A percentile compares a stretch with the other conserved stretches of the same genome.
Conservation (phyloP, 2,113 vertebrate genomes). For the Megaleporinus macrocephalus region DNA sequence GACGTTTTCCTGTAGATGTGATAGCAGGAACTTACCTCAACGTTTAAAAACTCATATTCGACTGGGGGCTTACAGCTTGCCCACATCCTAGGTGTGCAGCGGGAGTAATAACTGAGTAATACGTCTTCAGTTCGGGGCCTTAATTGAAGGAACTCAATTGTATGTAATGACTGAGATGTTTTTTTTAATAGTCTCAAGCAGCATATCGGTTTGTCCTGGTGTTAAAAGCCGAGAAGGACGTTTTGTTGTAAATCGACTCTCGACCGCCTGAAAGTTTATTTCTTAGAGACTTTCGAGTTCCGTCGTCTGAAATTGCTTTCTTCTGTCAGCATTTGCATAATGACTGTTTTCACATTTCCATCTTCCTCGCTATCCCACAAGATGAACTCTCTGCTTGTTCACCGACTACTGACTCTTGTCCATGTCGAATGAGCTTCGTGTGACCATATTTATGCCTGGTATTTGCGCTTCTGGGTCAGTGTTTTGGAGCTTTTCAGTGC, state of each 20-base stretch:
- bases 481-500: slow-evolving; percentile 26
- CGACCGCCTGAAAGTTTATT: not conserved
- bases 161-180: too few relatives aligned
- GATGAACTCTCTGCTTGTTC: not conserved
- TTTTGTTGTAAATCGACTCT: not conserved
- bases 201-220: too few relatives aligned
- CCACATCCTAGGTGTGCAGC: too few relatives aligned
- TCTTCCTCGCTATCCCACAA: not conserved
- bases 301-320: not conserved
- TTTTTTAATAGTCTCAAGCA: too few relatives aligned
- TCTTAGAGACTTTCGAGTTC: not conserved
- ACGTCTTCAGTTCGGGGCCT: too few relatives aligned
- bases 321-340: slow-evolving; percentile 21
- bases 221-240: too few relatives aligned
- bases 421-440: not conserved
- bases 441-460: not conserved
- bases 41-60: too few relatives aligned
- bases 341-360: not conserved
- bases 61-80: too few relatives aligned
- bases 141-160: too few relatives aligned
- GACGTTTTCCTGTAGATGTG: too few relatives aligned
- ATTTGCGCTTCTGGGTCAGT: not conserved
- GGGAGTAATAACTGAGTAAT: too few relatives aligned
- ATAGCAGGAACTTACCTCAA: too few relatives aligned
- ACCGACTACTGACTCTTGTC: not conserved